Evolutionary conservation across 1,140 invertebrate species (phyloP).

Genomic region (Drosophila parvula): DNA sequence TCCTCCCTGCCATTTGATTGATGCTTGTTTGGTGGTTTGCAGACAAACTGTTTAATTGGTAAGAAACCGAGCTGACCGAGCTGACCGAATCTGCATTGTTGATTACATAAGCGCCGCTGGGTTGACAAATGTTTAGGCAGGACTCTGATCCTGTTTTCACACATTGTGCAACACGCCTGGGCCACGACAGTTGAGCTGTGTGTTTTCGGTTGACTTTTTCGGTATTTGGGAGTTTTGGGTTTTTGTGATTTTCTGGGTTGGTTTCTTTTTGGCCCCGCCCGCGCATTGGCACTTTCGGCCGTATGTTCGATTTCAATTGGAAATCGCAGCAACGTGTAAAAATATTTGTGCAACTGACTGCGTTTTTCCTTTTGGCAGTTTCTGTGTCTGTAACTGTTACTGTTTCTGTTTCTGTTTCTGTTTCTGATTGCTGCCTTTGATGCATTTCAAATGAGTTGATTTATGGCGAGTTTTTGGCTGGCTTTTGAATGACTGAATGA

Average conservation of each 20-base stretch:
- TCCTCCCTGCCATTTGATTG: constrained; percentile 76
- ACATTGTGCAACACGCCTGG: constrained; percentile 75
- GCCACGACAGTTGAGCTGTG: constrained; percentile 37
- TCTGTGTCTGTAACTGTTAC: constrained; percentile 47
- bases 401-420: constrained; percentile 60
- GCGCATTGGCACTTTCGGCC: constrained; percentile 67
- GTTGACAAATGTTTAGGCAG: constrained; percentile 80
- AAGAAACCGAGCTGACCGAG: constrained; percentile 2
- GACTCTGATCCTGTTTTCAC: constrained; percentile 80
- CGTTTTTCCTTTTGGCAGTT: constrained; percentile 58
- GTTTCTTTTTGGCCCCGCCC: constrained; percentile 61
- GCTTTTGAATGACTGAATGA: constrained; percentile 58
- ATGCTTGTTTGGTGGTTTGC: constrained; percentile 69
- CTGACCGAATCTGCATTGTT: constrained; percentile 40
- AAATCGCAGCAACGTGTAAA: constrained; percentile 76
- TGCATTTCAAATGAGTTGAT: constrained; percentile 82
- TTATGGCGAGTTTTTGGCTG: constrained; percentile 76
- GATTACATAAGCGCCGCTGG: constrained; percentile 72
- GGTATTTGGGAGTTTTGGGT: constrained; percentile 4
- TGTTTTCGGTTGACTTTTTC: constrained; percentile 23
- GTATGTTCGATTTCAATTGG: constrained; percentile 64
- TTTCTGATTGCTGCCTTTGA: constrained; percentile 81
- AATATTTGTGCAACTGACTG: constrained; percentile 81
- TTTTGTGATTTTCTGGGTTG: constrained; percentile 16
- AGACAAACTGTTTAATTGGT: constrained; percentile 79